A percentile compares a stretch with the other conserved stretches of the same genome.
These are phyloP conservation scores for Malacosoma neustria DNA, from an alignment of 2,888 invertebrate genomes.

Conservation along the genomic window DNA sequence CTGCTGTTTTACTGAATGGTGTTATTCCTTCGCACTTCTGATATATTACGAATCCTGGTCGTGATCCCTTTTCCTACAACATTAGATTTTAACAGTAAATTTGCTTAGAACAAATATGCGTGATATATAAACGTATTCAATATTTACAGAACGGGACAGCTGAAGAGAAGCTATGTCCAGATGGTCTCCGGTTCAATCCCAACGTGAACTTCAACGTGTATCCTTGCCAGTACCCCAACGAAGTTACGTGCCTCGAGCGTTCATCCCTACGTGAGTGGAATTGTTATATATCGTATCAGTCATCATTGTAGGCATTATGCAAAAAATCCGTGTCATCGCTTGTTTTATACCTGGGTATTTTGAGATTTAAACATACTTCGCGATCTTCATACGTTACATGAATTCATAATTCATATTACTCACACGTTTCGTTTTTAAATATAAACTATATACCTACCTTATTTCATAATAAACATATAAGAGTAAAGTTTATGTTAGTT, in stretches of 20 bases:
- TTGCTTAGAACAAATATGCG: too few relatives aligned
- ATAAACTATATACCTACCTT: too few relatives aligned
- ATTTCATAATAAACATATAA: too few relatives aligned
- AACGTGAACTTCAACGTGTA: constrained; percentile 78
- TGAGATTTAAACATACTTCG: constrained; percentile 12
- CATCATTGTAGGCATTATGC: constrained; percentile 2
- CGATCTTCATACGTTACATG: constrained; percentile 8
- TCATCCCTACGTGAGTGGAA: constrained; percentile 77
- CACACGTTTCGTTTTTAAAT: too few relatives aligned
- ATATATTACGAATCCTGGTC: too few relatives aligned
- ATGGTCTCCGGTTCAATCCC: constrained; percentile 86
- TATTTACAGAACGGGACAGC: constrained; percentile 83
- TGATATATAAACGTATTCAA: too few relatives aligned
- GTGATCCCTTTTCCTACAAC: too few relatives aligned
- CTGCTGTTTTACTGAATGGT: too few relatives aligned
- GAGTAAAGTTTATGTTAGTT: too few relatives aligned
- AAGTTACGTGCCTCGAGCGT: constrained; percentile 84
- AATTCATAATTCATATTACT: constrained; percentile 11
- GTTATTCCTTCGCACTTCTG: too few relatives aligned
- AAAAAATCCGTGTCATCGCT: constrained; percentile 17
- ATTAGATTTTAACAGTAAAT: too few relatives aligned
- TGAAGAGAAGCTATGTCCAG: constrained; percentile 86
- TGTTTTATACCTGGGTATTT: constrained; percentile 21
- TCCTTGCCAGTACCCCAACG: constrained; percentile 90
- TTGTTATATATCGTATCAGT: constrained; percentile 2